Conservation (phyloP, 35 echinoderm and acorn worm species). For the Holothuria glaberrima region DNA sequence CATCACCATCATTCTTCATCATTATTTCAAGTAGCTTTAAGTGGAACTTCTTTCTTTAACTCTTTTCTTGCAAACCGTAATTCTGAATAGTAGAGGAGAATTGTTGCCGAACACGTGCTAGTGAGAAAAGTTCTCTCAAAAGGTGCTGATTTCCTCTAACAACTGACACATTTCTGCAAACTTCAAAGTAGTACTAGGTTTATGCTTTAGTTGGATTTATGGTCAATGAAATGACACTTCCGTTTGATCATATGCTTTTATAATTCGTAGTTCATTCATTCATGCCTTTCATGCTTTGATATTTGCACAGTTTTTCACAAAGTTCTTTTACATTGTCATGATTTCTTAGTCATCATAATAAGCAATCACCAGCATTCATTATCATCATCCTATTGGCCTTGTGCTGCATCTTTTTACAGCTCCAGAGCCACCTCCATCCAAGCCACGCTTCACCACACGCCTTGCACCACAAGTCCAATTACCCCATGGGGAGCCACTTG, state of each 20-base stretch:
- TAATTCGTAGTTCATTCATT: no score
- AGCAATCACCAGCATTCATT: not conserved
- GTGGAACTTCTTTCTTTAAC: not conserved
- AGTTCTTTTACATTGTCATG: not conserved
- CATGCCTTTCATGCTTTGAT: not conserved
- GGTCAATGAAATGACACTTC: no score
- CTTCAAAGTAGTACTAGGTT: no score
- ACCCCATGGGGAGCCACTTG: slow-evolving; percentile 53
- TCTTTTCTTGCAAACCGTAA: not conserved
- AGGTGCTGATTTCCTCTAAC: no score
- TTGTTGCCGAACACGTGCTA: not conserved
- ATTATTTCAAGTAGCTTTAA: no score
- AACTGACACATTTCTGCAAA: no score
- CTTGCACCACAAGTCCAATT: slow-evolving; percentile 33
- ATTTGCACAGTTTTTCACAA: not conserved
- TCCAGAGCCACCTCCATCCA: slow-evolving; percentile 52
- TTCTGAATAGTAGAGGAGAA: no score
- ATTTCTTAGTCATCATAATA: not conserved
- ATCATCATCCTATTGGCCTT: not conserved
- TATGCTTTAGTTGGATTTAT: no score
- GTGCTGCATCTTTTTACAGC: slow-evolving; percentile 7
- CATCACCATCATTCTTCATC: no score
- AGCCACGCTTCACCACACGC: slow-evolving; percentile 58
- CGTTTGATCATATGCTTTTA: no score
- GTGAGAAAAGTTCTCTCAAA: no score